Evolutionary conservation across 2,888 invertebrate species (phyloP), one percentile per base, ranked within the genome.

Genomic region (Diarsia rubi): DNA sequence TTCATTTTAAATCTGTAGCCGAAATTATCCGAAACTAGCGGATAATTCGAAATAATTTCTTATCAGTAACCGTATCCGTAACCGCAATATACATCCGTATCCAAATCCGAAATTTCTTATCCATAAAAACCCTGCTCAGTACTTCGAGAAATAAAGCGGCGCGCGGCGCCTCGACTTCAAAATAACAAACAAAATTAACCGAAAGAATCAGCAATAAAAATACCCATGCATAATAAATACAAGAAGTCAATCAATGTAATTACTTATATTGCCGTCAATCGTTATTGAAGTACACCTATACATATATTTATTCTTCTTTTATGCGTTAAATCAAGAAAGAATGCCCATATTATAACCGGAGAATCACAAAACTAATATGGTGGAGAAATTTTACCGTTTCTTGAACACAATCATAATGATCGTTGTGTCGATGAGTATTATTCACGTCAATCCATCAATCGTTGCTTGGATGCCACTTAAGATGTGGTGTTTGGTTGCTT

Each of bases 361-460:
- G 69, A 72, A 76, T 73, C 69, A 69, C 67, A 81, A 64, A 76
- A 66, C 52, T 69, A 69, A 82, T 75, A 75, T 57, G 54, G 31
- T 19, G 54, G 70, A 75, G 65, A 64, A 37, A 64, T 68, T 83
- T 81, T 75, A 82, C 84, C 84, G 81, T 84, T 84, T 76, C 57
- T 49, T 14, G 45, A 45, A 68, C 49, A 84, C 84, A 81, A 68
- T 81, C 49, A 64, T 83, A 78, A 76, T 74, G 78, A 60, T 78
- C 45, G 6, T 69, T 79, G 73, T 81, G 42, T 83, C 54, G 65
- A 59, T 79, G 66, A 83, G 83, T 73, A 69, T 73, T 71, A 69
- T 81, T 66, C 63, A 71, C 63, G 77, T 82, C 84, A 69, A 82
- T 73, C 84, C 72, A 80, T 84, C 82, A 82, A 82, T 84, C 81